phyloP scores from a whole-genome alignment of 1,140 invertebrate species.

The Saxidomus purpurata region DNA sequence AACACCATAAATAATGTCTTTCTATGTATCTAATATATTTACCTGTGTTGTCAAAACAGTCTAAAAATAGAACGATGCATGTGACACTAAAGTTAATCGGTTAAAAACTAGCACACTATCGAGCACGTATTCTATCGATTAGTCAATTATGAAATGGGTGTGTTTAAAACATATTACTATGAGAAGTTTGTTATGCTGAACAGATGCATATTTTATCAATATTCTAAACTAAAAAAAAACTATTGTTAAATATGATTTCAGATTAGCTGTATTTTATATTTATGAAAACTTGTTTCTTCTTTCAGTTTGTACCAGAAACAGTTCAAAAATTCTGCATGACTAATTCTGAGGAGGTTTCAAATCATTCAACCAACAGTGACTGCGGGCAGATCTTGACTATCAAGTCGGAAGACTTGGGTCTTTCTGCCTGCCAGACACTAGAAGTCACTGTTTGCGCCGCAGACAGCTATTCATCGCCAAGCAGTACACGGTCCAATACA shows the following conservation, averaged over 20 bases:
- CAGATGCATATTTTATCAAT: too few species aligned
- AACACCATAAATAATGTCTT: not conserved
- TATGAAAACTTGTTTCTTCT: too few species aligned
- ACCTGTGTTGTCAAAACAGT: constrained; percentile 28
- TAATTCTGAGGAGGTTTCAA: constrained; percentile 66
- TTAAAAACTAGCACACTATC: constrained; percentile 33
- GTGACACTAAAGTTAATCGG: not conserved
- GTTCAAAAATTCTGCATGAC: constrained; percentile 73
- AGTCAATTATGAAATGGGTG: too few species aligned
- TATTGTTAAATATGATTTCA: too few species aligned
- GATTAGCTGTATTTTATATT: too few species aligned
- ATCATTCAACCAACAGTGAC: constrained; percentile 22
- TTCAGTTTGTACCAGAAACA: constrained; percentile 64
- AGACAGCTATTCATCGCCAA: constrained; percentile 31
- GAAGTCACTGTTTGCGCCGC: not conserved
- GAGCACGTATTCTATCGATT: not conserved
- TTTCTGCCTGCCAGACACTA: not conserved
- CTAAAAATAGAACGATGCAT: constrained; percentile 44
- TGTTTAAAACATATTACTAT: too few species aligned
- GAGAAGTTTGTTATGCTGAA: too few species aligned
- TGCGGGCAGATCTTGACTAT: constrained; percentile 69
- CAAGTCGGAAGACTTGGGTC: constrained; percentile 73
- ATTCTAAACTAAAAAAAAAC: too few species aligned
- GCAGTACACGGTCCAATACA: constrained; percentile 30
- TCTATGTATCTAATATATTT: too few species aligned